These are phyloP conservation scores for Formica aserva DNA, from an alignment of 2,888 invertebrate species.

Conservation along the genomic window DNA sequence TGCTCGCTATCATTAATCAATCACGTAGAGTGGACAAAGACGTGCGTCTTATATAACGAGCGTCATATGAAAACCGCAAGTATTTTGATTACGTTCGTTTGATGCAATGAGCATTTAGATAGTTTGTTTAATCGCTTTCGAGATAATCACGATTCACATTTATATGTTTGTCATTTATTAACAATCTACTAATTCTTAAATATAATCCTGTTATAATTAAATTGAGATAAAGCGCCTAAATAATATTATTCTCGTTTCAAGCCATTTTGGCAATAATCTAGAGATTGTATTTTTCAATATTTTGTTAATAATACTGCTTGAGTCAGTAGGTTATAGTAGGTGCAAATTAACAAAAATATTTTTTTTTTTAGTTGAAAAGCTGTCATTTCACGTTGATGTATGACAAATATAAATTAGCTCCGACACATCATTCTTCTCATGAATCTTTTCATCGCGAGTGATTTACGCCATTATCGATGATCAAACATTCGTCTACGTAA, in stretches of 20 bases:
- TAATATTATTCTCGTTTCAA: neutral
- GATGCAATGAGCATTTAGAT: constrained; percentile 1
- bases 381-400: neutral
- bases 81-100: constrained; percentile 16
- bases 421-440: neutral
- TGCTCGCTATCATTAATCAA: constrained; percentile 68
- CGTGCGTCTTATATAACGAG: constrained; percentile 48
- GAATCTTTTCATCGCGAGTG: constrained; percentile 4
- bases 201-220: neutral
- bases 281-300: neutral
- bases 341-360: constrained; percentile 3
- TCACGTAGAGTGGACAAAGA: constrained; percentile 55
- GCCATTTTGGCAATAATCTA: neutral
- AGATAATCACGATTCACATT: neutral
- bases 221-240: neutral
- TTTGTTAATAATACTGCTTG: neutral
- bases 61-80: constrained; percentile 35
- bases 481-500: neutral
- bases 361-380: neutral
- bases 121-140: neutral
- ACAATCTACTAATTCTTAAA: constrained; percentile 3
- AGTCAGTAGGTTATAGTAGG: neutral
- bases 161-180: neutral
- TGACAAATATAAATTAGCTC: constrained; percentile 15
- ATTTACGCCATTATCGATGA: constrained; percentile 10